Evolutionary conservation across 2,797 vertebrate genomes (phyloP).

Genomic region (Siniperca undulata): DNA sequence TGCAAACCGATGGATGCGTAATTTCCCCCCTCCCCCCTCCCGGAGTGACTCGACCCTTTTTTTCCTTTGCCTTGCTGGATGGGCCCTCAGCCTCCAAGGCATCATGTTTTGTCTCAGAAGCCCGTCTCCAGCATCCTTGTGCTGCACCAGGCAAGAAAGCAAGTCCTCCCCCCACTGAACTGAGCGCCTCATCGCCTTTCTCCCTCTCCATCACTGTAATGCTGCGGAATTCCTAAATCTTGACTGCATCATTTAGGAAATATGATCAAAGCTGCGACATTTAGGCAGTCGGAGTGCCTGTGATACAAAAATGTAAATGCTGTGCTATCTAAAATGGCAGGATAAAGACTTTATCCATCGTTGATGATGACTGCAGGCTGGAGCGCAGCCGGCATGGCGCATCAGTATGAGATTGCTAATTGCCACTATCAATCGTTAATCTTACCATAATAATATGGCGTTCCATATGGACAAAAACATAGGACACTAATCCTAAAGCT

Average conservation of each 20-base stretch:
- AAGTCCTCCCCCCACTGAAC: constrained; percentile 52
- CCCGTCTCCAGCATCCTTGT: constrained; percentile 83
- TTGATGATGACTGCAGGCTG: constrained; percentile 71
- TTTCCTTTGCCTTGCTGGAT: constrained; percentile 80
- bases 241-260: constrained; percentile 39
- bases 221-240: constrained; percentile 67
- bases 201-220: constrained; percentile 69
- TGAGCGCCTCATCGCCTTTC: constrained; percentile 67
- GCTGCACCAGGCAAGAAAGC: constrained; percentile 74
- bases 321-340: constrained; percentile 77
- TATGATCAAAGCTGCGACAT: constrained; percentile 52
- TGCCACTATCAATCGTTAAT: constrained; percentile 77
- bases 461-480: constrained; percentile 39
- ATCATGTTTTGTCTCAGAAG: constrained; percentile 87
- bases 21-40: constrained; percentile 66
- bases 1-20: constrained; percentile 85
- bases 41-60: constrained; percentile 89
- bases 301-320: constrained; percentile 25
- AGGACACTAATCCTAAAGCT: constrained; percentile 30
- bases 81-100: constrained; percentile 86
- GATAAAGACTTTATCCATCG: constrained; percentile 66
- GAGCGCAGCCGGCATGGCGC: constrained; percentile 79
- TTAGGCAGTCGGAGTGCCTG: constrained; percentile 15
- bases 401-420: constrained; percentile 80
- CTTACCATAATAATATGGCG: constrained; percentile 72